phyloP scores from a whole-genome alignment of 1,140 invertebrate species.

The Lasaia peninsularis region DNA sequence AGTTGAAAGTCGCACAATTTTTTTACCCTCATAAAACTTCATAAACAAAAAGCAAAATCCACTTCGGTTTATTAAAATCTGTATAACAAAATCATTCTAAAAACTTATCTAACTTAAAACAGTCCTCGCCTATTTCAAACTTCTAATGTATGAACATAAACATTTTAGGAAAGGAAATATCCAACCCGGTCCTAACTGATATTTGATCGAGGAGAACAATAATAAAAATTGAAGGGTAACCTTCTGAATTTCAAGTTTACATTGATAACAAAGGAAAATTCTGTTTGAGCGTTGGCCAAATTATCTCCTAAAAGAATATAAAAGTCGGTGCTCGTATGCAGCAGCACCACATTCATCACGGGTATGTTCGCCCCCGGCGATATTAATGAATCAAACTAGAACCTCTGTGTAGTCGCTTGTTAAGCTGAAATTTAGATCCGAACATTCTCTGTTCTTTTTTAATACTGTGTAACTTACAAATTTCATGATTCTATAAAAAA shows the following conservation, averaged over 20 bases:
- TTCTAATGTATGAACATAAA: too few species aligned
- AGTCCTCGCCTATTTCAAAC: too few species aligned
- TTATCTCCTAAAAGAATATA: constrained; percentile 8
- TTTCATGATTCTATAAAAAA: neutral
- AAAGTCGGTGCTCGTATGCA: neutral
- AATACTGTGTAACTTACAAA: neutral
- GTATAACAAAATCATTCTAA: too few species aligned
- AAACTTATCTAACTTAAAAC: too few species aligned
- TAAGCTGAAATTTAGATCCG: neutral
- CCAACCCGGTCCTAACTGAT: too few species aligned
- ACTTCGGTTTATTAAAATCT: too few species aligned
- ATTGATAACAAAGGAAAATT: neutral
- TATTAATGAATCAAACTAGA: constrained; percentile 5
- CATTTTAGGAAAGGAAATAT: too few species aligned
- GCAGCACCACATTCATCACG: neutral
- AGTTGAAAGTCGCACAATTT: too few species aligned
- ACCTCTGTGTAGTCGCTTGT: neutral
- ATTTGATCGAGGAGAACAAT: too few species aligned
- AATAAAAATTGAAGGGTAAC: too few species aligned
- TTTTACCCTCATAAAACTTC: too few species aligned
- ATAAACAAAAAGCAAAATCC: too few species aligned
- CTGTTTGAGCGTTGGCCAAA: neutral
- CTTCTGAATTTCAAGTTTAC: neutral
- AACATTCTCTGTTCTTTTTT: neutral
- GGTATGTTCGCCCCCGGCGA: neutral